phyloP scores from a whole-genome alignment of 2,797 vertebrate species.

The Crenichthys baileyi region DNA sequence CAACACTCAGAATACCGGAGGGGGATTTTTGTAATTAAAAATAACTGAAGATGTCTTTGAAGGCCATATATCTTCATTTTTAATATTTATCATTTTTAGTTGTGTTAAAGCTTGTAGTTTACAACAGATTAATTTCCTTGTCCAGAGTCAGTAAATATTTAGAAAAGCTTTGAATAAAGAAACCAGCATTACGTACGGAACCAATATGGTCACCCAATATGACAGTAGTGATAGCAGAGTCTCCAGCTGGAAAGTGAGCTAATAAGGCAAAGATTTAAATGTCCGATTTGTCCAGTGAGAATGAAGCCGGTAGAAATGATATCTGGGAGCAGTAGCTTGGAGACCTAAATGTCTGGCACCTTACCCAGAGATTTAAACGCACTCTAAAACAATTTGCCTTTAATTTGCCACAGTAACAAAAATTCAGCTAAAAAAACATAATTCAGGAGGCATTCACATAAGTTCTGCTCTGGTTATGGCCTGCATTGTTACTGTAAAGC shows the following conservation, averaged over 20 bases:
- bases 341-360: not conserved
- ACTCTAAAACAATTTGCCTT: not conserved
- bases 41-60: constrained; percentile 7
- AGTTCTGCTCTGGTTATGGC: not conserved
- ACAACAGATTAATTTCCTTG: not conserved
- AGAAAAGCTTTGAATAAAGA: not conserved
- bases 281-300: not conserved
- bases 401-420: not conserved
- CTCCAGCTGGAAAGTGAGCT: not conserved
- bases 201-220: not conserved
- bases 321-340: not conserved
- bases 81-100: not conserved
- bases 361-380: not conserved
- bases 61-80: not conserved
- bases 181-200: not conserved
- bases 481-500: not conserved
- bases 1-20: constrained; percentile 19
- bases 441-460: not conserved
- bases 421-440: not conserved
- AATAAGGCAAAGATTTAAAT: constrained; percentile 4
- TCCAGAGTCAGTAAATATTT: not conserved
- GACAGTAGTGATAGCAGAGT: not conserved
- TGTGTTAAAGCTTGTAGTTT: not conserved
- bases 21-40: constrained; percentile 1
- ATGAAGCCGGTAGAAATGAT: not conserved